Conservation (phyloP, 2,888 invertebrate genomes). For the Isotomurus palustris region DNA sequence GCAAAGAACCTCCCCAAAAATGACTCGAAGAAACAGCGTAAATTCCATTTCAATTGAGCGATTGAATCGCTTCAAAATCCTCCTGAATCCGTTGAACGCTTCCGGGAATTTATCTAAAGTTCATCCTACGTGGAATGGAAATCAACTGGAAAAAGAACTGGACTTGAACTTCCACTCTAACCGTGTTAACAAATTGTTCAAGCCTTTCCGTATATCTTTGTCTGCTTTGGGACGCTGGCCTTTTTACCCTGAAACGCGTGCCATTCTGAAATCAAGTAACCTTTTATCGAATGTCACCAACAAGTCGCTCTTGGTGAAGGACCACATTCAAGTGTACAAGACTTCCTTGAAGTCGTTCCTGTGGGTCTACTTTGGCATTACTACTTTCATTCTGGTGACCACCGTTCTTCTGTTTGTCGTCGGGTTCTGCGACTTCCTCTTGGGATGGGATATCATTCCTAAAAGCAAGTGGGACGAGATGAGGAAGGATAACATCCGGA, state of each 20-base stretch:
- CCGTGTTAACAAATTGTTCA: conserved; percentile 28
- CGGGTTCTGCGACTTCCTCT: conserved; percentile 36
- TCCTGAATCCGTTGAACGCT: too few species aligned
- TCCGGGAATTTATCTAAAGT: too few species aligned
- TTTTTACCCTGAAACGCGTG: conserved; percentile 14
- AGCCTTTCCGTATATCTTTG: conserved; percentile 22
- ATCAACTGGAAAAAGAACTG: too few species aligned
- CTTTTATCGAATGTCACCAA: too few species aligned
- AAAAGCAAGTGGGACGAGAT: background rate
- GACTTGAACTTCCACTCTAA: conserved; percentile 14
- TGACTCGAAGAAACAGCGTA: too few species aligned
- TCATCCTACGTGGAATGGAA: too few species aligned
- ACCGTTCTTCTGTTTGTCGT: conserved; percentile 28
- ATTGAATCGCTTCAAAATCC: too few species aligned
- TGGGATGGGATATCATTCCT: conserved; percentile 31
- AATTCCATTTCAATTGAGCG: too few species aligned
- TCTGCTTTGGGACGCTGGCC: conserved; percentile 35
- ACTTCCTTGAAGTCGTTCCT: conserved; percentile 17
- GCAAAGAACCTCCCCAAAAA: too few species aligned
- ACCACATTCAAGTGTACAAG: conserved; percentile 2
- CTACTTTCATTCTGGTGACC: conserved; percentile 19
- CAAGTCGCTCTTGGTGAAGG: too few species aligned
- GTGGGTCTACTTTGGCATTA: conserved; percentile 36
- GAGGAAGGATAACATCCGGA: conserved; percentile 19
- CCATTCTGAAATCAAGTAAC: too few species aligned